These are phyloP conservation scores for Stigmatopora argus DNA, from an alignment of 2,113 vertebrate species.

Conservation along the genomic window DNA sequence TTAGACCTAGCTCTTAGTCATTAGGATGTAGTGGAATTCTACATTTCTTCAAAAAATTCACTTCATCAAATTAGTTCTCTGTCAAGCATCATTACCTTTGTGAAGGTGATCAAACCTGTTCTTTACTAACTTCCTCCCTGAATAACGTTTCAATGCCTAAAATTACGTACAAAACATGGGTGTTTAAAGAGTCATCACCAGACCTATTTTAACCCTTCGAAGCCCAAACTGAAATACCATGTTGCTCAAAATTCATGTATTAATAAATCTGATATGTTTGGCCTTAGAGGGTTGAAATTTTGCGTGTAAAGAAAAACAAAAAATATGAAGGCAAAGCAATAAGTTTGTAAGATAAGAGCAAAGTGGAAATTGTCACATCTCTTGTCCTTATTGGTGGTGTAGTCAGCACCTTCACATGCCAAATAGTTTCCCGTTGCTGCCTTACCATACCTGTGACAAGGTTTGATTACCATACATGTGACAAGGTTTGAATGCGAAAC, in stretches of 20 bases:
- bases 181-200: no score
- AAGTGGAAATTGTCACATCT: constrained; percentile 22
- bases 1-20: background rate
- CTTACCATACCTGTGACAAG: constrained; percentile 34
- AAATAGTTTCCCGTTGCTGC: constrained; percentile 44
- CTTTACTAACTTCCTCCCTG: background rate
- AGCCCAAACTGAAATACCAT: no score
- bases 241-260: no score
- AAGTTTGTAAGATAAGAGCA: background rate
- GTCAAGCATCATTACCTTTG: background rate
- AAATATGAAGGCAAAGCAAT: background rate
- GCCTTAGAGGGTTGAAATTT: no score
- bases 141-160: background rate
- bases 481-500: constrained; percentile 50
- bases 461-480: constrained; percentile 37
- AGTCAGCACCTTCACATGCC: constrained; percentile 23
- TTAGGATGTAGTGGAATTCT: no score
- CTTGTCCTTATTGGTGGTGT: constrained; percentile 13
- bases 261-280: no score
- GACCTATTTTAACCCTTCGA: background rate
- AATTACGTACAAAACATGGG: background rate
- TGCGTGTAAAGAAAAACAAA: background rate
- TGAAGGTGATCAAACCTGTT: background rate
- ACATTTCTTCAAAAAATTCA: background rate
- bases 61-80: background rate